Percentiles rank a stretch among this genome's conserved stretches.
These are phyloP conservation scores for Stenodema calcarata DNA, from an alignment of 2,888 invertebrate genomes.

Conservation along the genomic window DNA sequence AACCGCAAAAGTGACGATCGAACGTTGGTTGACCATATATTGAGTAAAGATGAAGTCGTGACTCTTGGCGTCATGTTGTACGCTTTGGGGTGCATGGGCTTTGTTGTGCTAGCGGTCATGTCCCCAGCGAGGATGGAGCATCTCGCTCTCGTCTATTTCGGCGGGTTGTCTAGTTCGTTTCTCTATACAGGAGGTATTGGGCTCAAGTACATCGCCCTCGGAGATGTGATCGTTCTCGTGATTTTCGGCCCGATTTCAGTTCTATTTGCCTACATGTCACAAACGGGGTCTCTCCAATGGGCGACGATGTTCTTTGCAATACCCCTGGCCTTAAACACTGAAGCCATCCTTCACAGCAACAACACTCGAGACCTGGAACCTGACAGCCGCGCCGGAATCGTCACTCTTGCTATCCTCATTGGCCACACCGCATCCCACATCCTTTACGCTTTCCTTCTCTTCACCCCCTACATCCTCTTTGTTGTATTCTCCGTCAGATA, in stretches of 20 bases:
- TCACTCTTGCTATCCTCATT: conserved; percentile 92
- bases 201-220: conserved; percentile 92
- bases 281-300: conserved; percentile 90
- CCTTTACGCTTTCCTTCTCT: conserved; percentile 86
- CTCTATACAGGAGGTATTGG: conserved; percentile 97
- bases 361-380: conserved; percentile 91
- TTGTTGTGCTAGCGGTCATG: conserved; percentile 75
- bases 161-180: conserved; percentile 92
- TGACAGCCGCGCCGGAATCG: conserved; percentile 88
- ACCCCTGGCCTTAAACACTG: conserved; percentile 91
- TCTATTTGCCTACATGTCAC: conserved; percentile 90
- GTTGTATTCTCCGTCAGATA: conserved; percentile 84
- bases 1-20: conserved; percentile 91
- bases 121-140: conserved; percentile 95
- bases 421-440: conserved; percentile 91
- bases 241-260: conserved; percentile 95
- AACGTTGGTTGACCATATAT: conserved; percentile 90
- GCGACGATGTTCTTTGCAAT: conserved; percentile 91
- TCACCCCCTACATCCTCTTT: conserved; percentile 89
- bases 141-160: conserved; percentile 91
- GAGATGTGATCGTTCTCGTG: conserved; percentile 88
- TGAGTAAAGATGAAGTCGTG: conserved; percentile 83
- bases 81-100: conserved; percentile 83
- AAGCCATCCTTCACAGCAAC: conserved; percentile 93
- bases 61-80: conserved; percentile 89